These are phyloP conservation scores for Parnassius orleans DNA, from an alignment of 2,888 invertebrate species.

Conservation along the genomic window DNA sequence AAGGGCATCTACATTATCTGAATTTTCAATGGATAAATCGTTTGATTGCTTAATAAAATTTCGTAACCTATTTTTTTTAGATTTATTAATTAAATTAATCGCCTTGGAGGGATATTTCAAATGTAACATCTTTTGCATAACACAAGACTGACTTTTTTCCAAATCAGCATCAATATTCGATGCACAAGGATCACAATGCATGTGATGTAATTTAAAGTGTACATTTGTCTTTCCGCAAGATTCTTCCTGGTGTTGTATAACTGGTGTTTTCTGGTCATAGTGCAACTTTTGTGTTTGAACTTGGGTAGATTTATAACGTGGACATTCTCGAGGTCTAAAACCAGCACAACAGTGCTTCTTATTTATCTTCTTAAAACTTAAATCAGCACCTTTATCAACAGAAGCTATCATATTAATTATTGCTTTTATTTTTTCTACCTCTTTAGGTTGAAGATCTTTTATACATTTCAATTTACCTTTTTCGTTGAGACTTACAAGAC, in stretches of 20 bases:
- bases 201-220: conserved; percentile 34
- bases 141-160: background rate
- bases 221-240: conserved; percentile 19
- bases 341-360: conserved; percentile 1
- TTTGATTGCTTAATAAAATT: background rate
- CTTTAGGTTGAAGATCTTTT: conserved; percentile 25
- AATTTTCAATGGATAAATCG: background rate
- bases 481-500: conserved; percentile 38
- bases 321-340: background rate
- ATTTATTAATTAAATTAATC: background rate
- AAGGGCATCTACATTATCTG: background rate
- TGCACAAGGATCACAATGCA: conserved; percentile 54
- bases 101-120: background rate
- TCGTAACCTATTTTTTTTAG: background rate
- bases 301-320: conserved; percentile 9
- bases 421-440: conserved; percentile 25
- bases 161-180: background rate
- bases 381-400: conserved; percentile 45
- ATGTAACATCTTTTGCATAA: background rate
- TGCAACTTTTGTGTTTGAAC: conserved; percentile 15
- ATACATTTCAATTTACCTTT: conserved; percentile 33
- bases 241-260: background rate
- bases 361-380: conserved; percentile 35
- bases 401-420: conserved; percentile 18
- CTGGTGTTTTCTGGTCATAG: background rate